phyloP scores from a whole-genome alignment of 1,140 invertebrate genomes.

The Vanessa atalanta region DNA sequence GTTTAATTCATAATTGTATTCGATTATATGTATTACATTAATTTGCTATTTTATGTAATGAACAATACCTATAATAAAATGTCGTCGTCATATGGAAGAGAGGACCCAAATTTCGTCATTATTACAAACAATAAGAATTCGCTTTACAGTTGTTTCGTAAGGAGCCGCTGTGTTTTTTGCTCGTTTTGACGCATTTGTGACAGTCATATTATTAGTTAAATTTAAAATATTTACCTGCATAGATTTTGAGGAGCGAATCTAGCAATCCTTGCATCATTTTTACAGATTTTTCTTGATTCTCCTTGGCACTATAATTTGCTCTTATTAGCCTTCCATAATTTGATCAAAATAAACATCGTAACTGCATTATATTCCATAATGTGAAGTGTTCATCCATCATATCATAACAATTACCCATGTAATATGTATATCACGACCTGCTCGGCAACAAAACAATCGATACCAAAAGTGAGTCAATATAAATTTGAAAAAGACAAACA shows the following conservation, averaged over 20 bases:
- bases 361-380: constrained; percentile 64
- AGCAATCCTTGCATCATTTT: constrained; percentile 77
- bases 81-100: neutral
- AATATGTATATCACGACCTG: constrained; percentile 3
- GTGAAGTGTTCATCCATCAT: constrained; percentile 56
- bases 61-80: no score
- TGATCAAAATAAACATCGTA: constrained; percentile 55
- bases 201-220: neutral
- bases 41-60: no score
- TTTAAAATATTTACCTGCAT: constrained; percentile 59
- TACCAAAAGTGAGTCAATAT: neutral
- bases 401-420: neutral
- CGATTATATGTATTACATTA: no score
- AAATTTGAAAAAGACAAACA: constrained; percentile 6
- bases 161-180: no score
- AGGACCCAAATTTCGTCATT: neutral
- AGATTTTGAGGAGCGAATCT: constrained; percentile 73
- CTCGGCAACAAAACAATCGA: neutral
- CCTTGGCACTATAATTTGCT: constrained; percentile 41
- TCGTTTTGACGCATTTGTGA: no score
- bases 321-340: constrained; percentile 24
- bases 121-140: no score
- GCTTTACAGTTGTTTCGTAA: no score
- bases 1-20: no score
- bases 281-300: constrained; percentile 38